Base-by-base conservation (phyloP, 2,797 vertebrate species). In the Trematomus bernacchii region DNA sequence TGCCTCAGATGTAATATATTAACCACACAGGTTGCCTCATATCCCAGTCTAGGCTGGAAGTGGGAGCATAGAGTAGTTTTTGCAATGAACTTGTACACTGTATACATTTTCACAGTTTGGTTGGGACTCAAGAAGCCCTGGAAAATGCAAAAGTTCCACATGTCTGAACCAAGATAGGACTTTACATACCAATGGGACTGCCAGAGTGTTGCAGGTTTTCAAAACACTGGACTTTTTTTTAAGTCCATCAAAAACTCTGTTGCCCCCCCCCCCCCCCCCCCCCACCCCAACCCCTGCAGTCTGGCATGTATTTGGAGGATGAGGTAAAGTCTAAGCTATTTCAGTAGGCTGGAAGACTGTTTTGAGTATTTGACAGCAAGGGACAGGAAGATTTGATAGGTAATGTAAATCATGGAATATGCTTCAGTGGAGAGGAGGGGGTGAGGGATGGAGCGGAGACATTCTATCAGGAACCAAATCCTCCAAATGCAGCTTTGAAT, bases 401-500 rank as follows among this genome's bases (percentile, higher is more conserved):
- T 88, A 91, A 91, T 88, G 86, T 91, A 89, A 93, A 91, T 89
- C 73, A 87, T 77, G 64, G 55, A 84, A 83, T 79, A 78, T 76
- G 83, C 85, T 66, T 87, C 72, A 68, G 66, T 72, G 74, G 59
- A 76, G 70, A 79, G 60, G 66, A 43, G 47, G 44, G 71, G 11
- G 33, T 37, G 23, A 27, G 61, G 42, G 44, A n/a, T 4, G 4
- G 59, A 80, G 77, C 37, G 3, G 74, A 80, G 85, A 0, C 69
- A 85, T 92, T 82, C 82, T 82, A 89, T 93, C 90, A 79, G 67
- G 71, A 79, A 58, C 82, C 85, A 87, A 92, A 92, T 90, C 89
- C 90, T 85, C 77, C 77, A 91, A 87, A 91, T 88, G 82, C 82
- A 82, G 83, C 85, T 89, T 87, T 90, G 89, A 92, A 90, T 90